Evolutionary conservation across 1,140 invertebrate genomes (phyloP).

Genomic region (Teleogryllus occipitalis): DNA sequence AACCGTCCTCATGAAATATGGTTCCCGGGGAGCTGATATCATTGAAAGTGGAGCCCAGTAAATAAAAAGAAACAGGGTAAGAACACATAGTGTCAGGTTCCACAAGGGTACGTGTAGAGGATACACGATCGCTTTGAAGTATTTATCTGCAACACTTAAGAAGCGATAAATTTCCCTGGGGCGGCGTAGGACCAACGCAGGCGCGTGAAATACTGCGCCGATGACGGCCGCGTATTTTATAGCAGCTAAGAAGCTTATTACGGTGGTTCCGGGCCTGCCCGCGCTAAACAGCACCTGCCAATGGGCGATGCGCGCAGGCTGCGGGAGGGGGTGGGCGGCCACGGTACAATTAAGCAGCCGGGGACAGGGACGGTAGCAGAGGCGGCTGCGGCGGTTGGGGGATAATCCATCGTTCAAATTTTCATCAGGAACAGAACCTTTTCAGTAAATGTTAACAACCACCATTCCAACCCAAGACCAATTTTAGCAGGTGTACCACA

Average conservation of each 20-base stretch:
- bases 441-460: too few species aligned
- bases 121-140: background rate
- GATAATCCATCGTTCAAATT: too few species aligned
- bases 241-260: background rate
- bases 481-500: too few species aligned
- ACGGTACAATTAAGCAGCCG: too few species aligned
- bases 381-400: too few species aligned
- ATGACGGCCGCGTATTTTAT: background rate
- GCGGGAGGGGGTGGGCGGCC: too few species aligned
- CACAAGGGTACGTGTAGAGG: background rate
- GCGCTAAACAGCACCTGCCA: background rate
- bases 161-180: background rate
- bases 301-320: background rate
- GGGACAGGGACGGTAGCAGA: too few species aligned
- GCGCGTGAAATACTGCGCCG: background rate
- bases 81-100: background rate
- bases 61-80: background rate
- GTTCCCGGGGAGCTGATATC: background rate
- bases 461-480: too few species aligned
- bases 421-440: too few species aligned
- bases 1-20: background rate
- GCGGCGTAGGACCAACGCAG: background rate
- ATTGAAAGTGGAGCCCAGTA: background rate
- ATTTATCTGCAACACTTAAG: slow-evolving; percentile 5
- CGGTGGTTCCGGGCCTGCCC: background rate